A percentile compares a stretch with the other conserved stretches of the same genome.
phyloP scores from a whole-genome alignment of 1,140 invertebrate genomes.

The Pseudomyrmex cubaensis region DNA sequence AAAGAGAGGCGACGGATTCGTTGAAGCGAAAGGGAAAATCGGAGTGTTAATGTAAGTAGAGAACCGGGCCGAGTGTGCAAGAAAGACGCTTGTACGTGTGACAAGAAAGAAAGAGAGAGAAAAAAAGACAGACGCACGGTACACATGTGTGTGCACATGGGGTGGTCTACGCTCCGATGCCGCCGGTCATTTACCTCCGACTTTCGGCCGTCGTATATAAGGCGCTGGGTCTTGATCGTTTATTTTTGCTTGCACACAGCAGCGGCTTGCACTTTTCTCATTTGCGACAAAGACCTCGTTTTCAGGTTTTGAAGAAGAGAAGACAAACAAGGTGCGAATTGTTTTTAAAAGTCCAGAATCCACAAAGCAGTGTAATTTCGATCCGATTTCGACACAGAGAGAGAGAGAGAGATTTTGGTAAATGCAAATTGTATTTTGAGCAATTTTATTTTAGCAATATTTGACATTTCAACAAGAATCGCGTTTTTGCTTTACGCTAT shows the following conservation, averaged over 20 bases:
- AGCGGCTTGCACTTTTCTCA: constrained; percentile 1
- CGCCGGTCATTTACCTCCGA: constrained; percentile 46
- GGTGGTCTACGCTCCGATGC: constrained; percentile 5
- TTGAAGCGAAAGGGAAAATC: constrained; percentile 26
- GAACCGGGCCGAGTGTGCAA: neutral
- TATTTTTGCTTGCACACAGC: constrained; percentile 1
- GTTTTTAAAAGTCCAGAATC: no score
- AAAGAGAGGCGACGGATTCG: neutral
- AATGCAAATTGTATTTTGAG: no score
- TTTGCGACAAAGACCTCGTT: neutral
- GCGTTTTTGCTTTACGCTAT: no score
- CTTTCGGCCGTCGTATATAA: constrained; percentile 44
- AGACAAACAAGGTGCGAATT: neutral
- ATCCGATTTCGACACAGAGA: no score
- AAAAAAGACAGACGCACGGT: neutral
- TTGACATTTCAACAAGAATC: no score
- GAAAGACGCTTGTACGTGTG: neutral
- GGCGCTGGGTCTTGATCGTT: constrained; percentile 3
- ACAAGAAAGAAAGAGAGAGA: neutral
- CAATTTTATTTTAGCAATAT: no score
- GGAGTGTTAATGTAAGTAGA: constrained; percentile 2
- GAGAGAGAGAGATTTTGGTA: no score
- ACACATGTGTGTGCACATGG: neutral
- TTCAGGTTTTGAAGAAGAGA: neutral
- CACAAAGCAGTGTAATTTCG: no score